Conservation (phyloP, 2,888 invertebrate genomes). For the Xestia rhomboidea region DNA sequence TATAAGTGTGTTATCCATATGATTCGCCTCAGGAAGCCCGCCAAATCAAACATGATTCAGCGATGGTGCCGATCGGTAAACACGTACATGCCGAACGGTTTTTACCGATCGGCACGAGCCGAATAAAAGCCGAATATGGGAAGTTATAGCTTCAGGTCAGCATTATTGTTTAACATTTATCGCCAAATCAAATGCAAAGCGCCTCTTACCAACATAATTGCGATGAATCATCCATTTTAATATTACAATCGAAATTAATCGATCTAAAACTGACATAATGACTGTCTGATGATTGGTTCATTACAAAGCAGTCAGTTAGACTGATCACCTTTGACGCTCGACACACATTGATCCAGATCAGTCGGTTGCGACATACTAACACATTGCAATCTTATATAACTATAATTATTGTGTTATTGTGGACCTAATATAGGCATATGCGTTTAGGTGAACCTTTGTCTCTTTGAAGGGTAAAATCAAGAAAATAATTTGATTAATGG, state of each 20-base stretch:
- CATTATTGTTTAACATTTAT: neutral
- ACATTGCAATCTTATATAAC: slow-evolving; percentile 30
- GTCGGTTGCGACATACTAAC: slow-evolving; percentile 28
- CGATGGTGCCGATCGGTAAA: too few species aligned
- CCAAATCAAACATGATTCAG: neutral
- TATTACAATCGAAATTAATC: slow-evolving; percentile 46
- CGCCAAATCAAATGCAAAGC: neutral
- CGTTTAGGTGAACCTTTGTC: neutral
- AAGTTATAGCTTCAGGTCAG: neutral
- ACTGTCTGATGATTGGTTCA: slow-evolving; percentile 35
- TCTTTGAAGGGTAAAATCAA: neutral
- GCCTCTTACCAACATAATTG: neutral
- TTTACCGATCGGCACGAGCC: neutral
- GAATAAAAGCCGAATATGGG: neutral
- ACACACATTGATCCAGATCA: slow-evolving; percentile 51
- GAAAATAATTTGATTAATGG: neutral
- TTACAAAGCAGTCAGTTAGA: slow-evolving; percentile 23
- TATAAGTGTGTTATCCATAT: neutral
- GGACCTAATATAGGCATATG: neutral
- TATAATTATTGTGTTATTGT: slow-evolving; percentile 9
- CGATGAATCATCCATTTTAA: slow-evolving; percentile 5
- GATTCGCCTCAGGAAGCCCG: neutral
- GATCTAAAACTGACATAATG: slow-evolving; percentile 29
- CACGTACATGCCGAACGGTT: neutral
- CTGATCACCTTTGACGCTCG: slow-evolving; percentile 41